Percentiles rank a stretch among this genome's conserved stretches.
phyloP scores from a whole-genome alignment of 2,888 invertebrate species.

The Podotricha telesiphe region DNA sequence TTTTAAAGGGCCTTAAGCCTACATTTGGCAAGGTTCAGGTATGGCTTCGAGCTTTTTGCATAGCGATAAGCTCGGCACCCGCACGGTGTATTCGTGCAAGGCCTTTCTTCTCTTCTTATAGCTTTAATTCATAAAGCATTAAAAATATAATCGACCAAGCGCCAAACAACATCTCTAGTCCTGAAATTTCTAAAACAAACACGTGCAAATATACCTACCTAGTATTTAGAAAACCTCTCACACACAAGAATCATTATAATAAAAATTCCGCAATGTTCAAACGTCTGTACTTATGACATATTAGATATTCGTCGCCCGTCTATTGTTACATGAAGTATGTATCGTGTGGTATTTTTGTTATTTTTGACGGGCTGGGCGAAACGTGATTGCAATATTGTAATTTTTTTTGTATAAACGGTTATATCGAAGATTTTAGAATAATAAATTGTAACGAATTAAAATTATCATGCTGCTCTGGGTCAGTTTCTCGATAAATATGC shows the following conservation, averaged over 20 bases:
- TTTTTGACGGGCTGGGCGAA: conserved; percentile 35
- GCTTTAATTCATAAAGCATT: no score
- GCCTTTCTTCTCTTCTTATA: no score
- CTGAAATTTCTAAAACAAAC: neutral
- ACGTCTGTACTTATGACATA: conserved; percentile 11
- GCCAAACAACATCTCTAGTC: no score
- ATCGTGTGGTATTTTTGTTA: conserved; percentile 22
- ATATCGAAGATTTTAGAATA: neutral
- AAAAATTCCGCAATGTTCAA: conserved; percentile 20
- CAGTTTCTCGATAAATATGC: no score
- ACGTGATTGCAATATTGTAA: conserved; percentile 32
- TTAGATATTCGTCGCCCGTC: conserved; percentile 25
- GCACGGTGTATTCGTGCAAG: no score
- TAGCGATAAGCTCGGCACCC: no score
- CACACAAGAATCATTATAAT: conserved; percentile 13
- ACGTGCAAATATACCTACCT: neutral
- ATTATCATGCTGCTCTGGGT: no score
- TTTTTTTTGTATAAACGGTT: neutral
- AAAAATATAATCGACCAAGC: no score
- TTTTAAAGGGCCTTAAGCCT: no score
- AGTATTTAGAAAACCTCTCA: conserved; percentile 7
- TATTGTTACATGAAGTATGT: conserved; percentile 17
- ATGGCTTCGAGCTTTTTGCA: no score
- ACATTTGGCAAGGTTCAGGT: no score
- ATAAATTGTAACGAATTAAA: no score